Base-by-base conservation (phyloP, 1,140 invertebrate species). In the Polypedilum vanderplanki region DNA sequence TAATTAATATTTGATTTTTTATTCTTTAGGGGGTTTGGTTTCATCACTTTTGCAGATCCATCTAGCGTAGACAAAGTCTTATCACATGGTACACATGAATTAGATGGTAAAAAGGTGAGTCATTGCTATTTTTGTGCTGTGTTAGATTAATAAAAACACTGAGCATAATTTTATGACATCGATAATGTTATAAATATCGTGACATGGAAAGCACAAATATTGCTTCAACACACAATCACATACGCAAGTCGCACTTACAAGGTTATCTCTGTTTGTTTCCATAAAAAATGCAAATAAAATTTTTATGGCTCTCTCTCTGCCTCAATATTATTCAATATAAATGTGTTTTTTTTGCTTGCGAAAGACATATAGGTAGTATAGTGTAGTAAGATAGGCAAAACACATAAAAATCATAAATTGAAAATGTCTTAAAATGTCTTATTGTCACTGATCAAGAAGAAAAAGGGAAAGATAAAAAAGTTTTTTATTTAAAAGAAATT, bases 101-200 rank as follows among this genome's bases (percentile, higher is more conserved):
- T 96, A 86, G 94, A 96, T 85, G 93, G 93, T 82, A 96, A 96
- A 90, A 96, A 95, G 92, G 93, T 95, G 87, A 89, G 87, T 83
- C 79, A 46, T 46, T 46, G 9, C 2, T 46, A 4, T 46, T 33
- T 33, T 33, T 33, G n/a, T n/a, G n/a, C n/a, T 33, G 1, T 5
- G 24, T 5, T 33, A 1, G 24, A 33, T 33, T 33, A 33, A 1
- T 33, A 33, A 33, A 33, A 33, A 33, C 24, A 33, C 1, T 33
- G 24, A 33, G 5, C 24, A 33, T 33, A 33, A 33, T 33, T 33
- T 33, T 33, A 33, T 33, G 41, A 12, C 41, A 46, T 46, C 41
- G 41, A 46, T 46, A 15, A 46, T 46, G 41, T 46, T 12, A 3
- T 46, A 12, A 4, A 46, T 46, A n/a, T n/a, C n/a, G n/a, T 15